Conservation (phyloP, 2,113 vertebrate species). For the Embiotoca jacksoni region DNA sequence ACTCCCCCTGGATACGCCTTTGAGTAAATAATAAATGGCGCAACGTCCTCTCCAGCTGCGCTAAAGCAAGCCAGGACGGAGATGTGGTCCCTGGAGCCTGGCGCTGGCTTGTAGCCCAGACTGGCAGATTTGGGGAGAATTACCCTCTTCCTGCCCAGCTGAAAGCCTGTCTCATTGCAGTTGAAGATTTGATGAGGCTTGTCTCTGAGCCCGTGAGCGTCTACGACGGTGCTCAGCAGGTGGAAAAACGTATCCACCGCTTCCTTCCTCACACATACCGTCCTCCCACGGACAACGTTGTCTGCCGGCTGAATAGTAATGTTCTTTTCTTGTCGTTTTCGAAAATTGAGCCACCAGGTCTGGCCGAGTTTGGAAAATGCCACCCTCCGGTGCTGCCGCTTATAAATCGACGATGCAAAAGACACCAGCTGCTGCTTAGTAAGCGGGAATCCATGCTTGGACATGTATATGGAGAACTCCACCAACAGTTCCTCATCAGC, state of each 20-base stretch:
- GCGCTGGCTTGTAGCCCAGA: slow-evolving; percentile 63
- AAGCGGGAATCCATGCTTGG: slow-evolving; percentile 78
- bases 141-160: slow-evolving; percentile 71
- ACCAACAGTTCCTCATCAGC: slow-evolving; percentile 75
- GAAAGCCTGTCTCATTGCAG: slow-evolving; percentile 73
- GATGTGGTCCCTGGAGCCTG: slow-evolving; percentile 68
- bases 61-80: slow-evolving; percentile 75
- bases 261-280: slow-evolving; percentile 72
- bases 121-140: slow-evolving; percentile 62
- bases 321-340: slow-evolving; percentile 77
- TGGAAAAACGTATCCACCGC: slow-evolving; percentile 74
- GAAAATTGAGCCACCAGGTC: slow-evolving; percentile 82
- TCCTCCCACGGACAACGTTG: slow-evolving; percentile 66
- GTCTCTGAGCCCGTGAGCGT: slow-evolving; percentile 59
- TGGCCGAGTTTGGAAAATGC: slow-evolving; percentile 79
- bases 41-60: slow-evolving; percentile 70
- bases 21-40: slow-evolving; percentile 78
- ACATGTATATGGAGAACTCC: slow-evolving; percentile 77
- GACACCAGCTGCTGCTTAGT: slow-evolving; percentile 80
- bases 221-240: slow-evolving; percentile 62
- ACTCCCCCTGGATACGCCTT: slow-evolving; percentile 77
- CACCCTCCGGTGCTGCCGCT: slow-evolving; percentile 76
- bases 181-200: slow-evolving; percentile 74
- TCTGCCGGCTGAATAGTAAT: slow-evolving; percentile 76
- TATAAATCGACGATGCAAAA: slow-evolving; percentile 79